Percentiles rank a stretch among this genome's conserved stretches.
Evolutionary conservation across 1,140 invertebrate genomes (phyloP).

Genomic region (Trichonephila clavipes): DNA sequence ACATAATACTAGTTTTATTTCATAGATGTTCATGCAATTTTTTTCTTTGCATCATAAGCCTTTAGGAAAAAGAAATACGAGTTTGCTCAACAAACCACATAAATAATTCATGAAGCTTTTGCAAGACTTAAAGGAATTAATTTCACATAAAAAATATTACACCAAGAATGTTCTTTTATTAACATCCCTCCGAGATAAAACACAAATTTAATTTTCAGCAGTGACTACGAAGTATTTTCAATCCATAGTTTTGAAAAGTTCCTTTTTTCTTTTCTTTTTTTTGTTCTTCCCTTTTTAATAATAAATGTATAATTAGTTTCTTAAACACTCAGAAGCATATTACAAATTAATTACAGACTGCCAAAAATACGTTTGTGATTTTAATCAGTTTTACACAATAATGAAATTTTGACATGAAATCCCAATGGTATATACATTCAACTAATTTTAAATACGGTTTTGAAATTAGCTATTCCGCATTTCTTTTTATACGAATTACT

Average conservation of each 20-base stretch:
- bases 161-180: neutral
- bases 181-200: neutral
- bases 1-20: too few relatives aligned
- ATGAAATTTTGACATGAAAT: too few relatives aligned
- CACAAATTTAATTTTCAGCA: neutral
- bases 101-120: slow-evolving; percentile 1
- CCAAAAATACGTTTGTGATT: too few relatives aligned
- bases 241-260: neutral
- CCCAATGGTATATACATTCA: too few relatives aligned
- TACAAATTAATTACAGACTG: too few relatives aligned
- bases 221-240: neutral
- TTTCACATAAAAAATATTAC: neutral
- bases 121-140: neutral
- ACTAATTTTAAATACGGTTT: too few relatives aligned
- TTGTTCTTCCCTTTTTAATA: neutral
- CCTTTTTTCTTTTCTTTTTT: neutral
- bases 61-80: neutral
- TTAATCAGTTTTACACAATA: too few relatives aligned
- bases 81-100: neutral
- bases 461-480: too few relatives aligned
- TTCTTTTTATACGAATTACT: too few relatives aligned
- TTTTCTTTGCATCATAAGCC: neutral
- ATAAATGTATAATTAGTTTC: neutral
- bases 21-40: too few relatives aligned
- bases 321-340: too few relatives aligned